A percentile compares a stretch with the other conserved stretches of the same genome.
Evolutionary conservation across 2,797 vertebrate genomes (phyloP).

Genomic region (Myripristis jacobus): DNA sequence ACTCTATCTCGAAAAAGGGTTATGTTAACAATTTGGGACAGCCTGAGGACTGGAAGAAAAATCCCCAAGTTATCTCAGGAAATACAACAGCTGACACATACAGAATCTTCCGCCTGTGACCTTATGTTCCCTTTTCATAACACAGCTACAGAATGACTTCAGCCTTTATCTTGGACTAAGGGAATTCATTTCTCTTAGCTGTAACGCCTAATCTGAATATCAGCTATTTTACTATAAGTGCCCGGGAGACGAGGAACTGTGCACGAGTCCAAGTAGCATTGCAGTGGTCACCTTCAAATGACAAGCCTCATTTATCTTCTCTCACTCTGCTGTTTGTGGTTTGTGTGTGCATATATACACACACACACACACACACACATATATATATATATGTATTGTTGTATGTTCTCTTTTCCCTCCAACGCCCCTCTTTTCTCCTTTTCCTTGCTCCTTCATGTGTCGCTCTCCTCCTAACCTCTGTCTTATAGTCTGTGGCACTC

Average conservation of each 20-base stretch:
- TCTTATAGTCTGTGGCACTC: slow-evolving; percentile 22
- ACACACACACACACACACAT: too few species aligned
- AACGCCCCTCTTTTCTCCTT: background rate
- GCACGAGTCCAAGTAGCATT: slow-evolving; percentile 19
- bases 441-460: slow-evolving; percentile 9
- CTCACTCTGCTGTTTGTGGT: slow-evolving; percentile 14
- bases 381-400: slow-evolving; percentile 21
- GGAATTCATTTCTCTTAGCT: slow-evolving; percentile 36
- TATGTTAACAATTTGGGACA: background rate
- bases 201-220: slow-evolving; percentile 47
- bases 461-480: slow-evolving; percentile 25
- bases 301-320: slow-evolving; percentile 58
- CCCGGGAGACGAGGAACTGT: slow-evolving; percentile 13
- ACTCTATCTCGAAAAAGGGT: slow-evolving; percentile 8
- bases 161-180: slow-evolving; percentile 32
- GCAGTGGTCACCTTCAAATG: slow-evolving; percentile 74
- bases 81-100: slow-evolving; percentile 36
- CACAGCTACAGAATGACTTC: slow-evolving; percentile 24
- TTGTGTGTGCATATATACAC: too few species aligned
- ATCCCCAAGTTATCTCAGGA: slow-evolving; percentile 29
- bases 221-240: slow-evolving; percentile 32
- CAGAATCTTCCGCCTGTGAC: slow-evolving; percentile 33
- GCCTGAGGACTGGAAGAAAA: slow-evolving; percentile 9
- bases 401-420: slow-evolving; percentile 1
- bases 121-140: slow-evolving; percentile 13